phyloP scores from a whole-genome alignment of 2,113 vertebrate species.

The Cranoglanis bouderius region DNA sequence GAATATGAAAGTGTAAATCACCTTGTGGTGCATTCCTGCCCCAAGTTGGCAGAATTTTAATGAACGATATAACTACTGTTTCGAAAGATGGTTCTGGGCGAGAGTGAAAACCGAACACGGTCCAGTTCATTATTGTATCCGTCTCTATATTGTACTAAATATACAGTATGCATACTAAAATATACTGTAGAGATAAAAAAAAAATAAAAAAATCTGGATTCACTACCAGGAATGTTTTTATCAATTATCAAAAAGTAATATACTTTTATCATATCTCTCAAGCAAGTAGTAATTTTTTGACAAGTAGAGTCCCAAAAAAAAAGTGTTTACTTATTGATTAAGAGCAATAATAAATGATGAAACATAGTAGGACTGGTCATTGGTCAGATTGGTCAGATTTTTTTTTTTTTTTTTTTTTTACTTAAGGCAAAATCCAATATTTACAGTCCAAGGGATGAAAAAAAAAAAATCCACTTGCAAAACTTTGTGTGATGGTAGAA shows the following conservation, averaged over 20 bases:
- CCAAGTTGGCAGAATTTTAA: neutral
- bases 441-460: neutral
- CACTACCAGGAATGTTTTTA: neutral
- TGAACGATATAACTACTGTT: neutral
- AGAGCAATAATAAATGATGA: conserved; percentile 2
- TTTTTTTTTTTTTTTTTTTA: neutral
- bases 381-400: neutral
- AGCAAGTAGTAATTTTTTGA: neutral
- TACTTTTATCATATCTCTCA: too few species aligned
- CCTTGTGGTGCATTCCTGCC: neutral
- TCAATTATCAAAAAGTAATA: neutral
- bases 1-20: neutral
- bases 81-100: neutral
- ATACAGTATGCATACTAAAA: neutral
- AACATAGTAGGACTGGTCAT: neutral
- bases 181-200: neutral
- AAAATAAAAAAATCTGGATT: neutral
- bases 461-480: neutral
- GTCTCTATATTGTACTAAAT: neutral
- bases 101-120: neutral
- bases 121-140: neutral
- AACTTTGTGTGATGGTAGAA: neutral
- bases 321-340: neutral
- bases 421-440: neutral
- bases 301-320: neutral